Conservation (phyloP, 1,140 invertebrate species). For the Drosophila ananassae region DNA sequence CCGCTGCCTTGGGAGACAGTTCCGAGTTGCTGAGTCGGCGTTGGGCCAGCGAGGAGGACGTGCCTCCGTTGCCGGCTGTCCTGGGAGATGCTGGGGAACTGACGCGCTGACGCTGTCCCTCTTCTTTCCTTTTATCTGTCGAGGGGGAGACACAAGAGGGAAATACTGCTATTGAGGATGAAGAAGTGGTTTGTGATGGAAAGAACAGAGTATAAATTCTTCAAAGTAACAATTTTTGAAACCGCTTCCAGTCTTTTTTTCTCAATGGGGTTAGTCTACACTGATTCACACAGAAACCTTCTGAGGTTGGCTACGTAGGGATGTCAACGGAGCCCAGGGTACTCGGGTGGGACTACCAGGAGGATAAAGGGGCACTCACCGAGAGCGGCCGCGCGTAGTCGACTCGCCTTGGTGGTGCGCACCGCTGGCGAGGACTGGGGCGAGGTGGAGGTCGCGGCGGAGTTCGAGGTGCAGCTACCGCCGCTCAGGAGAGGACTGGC, state of each 20-base stretch:
- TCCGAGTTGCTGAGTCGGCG: conserved; percentile 61
- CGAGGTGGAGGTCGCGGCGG: conserved; percentile 49
- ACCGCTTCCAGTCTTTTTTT: no score
- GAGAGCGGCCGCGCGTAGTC: conserved; percentile 87
- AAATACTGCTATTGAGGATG: conserved; percentile 21
- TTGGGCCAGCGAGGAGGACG: background rate
- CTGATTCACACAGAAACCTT: background rate
- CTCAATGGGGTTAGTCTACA: background rate
- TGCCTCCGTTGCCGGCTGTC: conserved; percentile 26
- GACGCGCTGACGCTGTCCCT: conserved; percentile 65
- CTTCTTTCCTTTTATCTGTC: conserved; percentile 78
- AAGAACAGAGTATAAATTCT: background rate
- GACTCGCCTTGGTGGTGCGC: conserved; percentile 89
- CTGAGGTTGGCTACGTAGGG: conserved; percentile 1
- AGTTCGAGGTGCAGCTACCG: conserved; percentile 56
- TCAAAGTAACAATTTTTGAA: no score
- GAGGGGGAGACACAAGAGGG: background rate
- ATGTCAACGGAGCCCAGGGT: no score
- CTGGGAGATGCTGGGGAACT: conserved; percentile 50
- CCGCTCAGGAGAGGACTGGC: conserved; percentile 55
- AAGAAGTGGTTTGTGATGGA: conserved; percentile 4
- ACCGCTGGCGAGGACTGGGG: conserved; percentile 82
- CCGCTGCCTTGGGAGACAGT: conserved; percentile 53
- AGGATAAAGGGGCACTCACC: conserved; percentile 60
- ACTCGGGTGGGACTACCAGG: background rate